phyloP scores from a whole-genome alignment of 2,888 invertebrate species.

The Dusona sp. region DNA sequence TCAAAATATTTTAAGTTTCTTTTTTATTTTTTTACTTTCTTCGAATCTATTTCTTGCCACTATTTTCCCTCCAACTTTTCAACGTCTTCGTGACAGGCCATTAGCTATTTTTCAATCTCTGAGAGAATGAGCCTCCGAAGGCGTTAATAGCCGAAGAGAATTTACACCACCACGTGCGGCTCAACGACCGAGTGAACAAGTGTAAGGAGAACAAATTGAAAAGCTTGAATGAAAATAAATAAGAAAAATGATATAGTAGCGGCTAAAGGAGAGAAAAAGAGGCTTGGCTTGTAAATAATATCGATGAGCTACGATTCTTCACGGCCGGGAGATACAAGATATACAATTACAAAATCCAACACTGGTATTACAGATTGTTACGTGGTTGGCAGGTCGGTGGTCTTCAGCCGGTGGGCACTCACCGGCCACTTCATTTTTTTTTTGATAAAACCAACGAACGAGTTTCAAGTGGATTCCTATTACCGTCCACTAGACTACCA shows the following conservation, averaged over 20 bases:
- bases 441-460: constrained; percentile 64
- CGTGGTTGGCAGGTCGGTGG: constrained; percentile 46
- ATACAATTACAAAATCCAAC: constrained; percentile 60
- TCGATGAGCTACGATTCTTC: constrained; percentile 54
- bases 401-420: constrained; percentile 44
- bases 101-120: constrained; percentile 5
- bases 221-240: constrained; percentile 39
- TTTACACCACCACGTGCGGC: constrained; percentile 49
- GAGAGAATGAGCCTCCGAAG: constrained; percentile 11
- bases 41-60: not conserved
- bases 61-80: not conserved
- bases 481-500: constrained; percentile 59
- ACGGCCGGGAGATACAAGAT: constrained; percentile 9
- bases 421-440: constrained; percentile 51
- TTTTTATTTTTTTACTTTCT: not conserved
- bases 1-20: not conserved
- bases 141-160: constrained; percentile 49
- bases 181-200: constrained; percentile 27
- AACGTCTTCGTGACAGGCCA: not conserved
- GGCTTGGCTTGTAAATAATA: constrained; percentile 33
- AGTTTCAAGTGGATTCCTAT: constrained; percentile 68
- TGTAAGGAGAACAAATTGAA: constrained; percentile 38
- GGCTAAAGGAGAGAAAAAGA: constrained; percentile 23
- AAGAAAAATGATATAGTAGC: not conserved
- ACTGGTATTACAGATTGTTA: constrained; percentile 50